Conservation (phyloP, 2,888 invertebrate species). For the Aphodius sticticus region DNA sequence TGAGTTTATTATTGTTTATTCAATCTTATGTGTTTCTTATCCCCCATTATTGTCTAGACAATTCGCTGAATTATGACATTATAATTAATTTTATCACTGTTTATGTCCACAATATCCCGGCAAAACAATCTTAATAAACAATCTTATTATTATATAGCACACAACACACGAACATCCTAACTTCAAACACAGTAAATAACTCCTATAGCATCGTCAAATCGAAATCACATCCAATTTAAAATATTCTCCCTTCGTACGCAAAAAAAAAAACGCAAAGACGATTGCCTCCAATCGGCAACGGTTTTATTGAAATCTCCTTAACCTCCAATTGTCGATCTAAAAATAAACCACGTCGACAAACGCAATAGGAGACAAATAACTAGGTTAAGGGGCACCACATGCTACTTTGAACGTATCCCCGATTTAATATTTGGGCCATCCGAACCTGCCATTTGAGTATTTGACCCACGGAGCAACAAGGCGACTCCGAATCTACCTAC, state of each 20-base stretch:
- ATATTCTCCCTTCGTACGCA: neutral
- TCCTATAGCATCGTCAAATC: too few species aligned
- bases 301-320: neutral
- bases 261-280: neutral
- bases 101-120: neutral
- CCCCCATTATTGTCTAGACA: neutral
- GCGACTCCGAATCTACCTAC: conserved; percentile 22
- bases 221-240: neutral
- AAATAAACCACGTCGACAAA: neutral
- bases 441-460: conserved; percentile 28
- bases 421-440: conserved; percentile 27
- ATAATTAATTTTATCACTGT: neutral
- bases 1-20: neutral
- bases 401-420: neutral
- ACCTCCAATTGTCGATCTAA: neutral
- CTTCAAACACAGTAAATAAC: too few species aligned
- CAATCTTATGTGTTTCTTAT: neutral
- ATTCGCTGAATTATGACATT: neutral
- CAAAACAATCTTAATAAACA: neutral
- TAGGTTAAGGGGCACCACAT: neutral
- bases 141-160: too few species aligned
- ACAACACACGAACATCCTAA: too few species aligned
- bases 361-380: neutral
- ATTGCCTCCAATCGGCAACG: neutral
- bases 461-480: conserved; percentile 16